These are phyloP conservation scores for Sander lucioperca DNA, from an alignment of 2,113 vertebrate species.

Conservation along the genomic window DNA sequence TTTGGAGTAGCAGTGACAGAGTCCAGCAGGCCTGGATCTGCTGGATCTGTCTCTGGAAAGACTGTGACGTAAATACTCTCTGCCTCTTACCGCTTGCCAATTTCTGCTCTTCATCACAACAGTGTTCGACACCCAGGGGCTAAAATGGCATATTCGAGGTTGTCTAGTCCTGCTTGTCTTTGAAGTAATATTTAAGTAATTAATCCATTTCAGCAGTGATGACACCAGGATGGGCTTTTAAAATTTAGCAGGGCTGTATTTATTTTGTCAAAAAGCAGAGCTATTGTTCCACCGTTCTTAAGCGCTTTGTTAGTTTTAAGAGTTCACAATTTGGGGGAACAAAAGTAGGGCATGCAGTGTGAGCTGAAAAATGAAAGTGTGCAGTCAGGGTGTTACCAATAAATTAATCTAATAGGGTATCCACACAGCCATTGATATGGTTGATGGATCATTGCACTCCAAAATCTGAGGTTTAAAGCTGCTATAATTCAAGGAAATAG, in stretches of 20 bases:
- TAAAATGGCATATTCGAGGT: conserved; percentile 9
- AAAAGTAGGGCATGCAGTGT: neutral
- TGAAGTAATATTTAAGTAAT: conserved; percentile 2
- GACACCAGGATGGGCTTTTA: conserved; percentile 4
- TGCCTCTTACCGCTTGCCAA: neutral
- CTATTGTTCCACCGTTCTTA: neutral
- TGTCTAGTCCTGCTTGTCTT: neutral
- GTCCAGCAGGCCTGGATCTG: conserved; percentile 36
- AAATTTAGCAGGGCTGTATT: neutral
- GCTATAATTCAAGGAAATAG: too few species aligned
- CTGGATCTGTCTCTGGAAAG: neutral
- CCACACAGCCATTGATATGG: too few species aligned
- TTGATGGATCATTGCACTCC: too few species aligned
- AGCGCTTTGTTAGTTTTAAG: conserved; percentile 3
- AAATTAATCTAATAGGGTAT: too few species aligned
- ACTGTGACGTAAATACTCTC: conserved; percentile 30
- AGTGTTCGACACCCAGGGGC: neutral
- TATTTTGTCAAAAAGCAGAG: neutral
- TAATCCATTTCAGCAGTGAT: neutral
- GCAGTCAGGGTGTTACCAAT: too few species aligned
- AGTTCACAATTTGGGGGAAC: neutral
- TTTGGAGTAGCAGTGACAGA: conserved; percentile 11
- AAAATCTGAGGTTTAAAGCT: too few species aligned
- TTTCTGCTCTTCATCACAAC: conserved; percentile 22
- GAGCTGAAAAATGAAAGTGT: neutral